Evolutionary conservation across 2,888 invertebrate genomes (phyloP).

Genomic region (Cheilosia urbana): DNA sequence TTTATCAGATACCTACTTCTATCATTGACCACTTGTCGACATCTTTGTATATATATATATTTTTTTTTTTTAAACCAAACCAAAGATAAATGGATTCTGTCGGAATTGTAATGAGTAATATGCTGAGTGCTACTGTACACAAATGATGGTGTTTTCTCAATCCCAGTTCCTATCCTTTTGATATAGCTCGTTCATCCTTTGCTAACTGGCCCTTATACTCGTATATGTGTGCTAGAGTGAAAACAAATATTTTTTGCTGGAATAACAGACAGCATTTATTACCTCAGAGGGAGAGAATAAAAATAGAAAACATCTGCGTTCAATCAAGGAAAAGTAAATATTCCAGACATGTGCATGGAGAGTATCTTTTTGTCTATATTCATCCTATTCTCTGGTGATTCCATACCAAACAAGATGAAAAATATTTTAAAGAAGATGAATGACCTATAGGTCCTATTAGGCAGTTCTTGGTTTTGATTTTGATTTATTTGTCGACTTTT

Average conservation of each 20-base stretch:
- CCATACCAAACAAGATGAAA: conserved; percentile 11
- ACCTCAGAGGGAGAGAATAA: conserved; percentile 17
- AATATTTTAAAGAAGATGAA: conserved; percentile 42
- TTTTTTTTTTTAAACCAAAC: background rate
- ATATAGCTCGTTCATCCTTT: background rate
- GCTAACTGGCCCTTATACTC: background rate
- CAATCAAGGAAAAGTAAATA: conserved; percentile 73
- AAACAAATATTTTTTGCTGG: conserved; percentile 39
- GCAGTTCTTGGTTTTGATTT: background rate
- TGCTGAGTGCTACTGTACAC: conserved; percentile 19
- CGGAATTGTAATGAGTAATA: conserved; percentile 14
- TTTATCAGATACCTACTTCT: background rate
- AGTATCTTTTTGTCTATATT: conserved; percentile 9
- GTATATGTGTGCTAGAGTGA: conserved; percentile 4
- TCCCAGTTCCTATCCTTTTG: conserved; percentile 26
- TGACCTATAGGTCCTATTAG: conserved; percentile 54
- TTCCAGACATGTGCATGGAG: conserved; percentile 56
- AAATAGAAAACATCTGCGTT: conserved; percentile 73
- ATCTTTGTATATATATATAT: background rate
- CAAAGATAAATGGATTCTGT: conserved; percentile 18
- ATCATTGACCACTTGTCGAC: conserved; percentile 12
- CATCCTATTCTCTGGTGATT: conserved; percentile 30
- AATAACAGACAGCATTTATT: conserved; percentile 30
- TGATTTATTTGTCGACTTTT: conserved; percentile 17
- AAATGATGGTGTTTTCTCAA: conserved; percentile 5